phyloP scores from a whole-genome alignment of 2,888 invertebrate species.

The Ferrisia virgata region DNA sequence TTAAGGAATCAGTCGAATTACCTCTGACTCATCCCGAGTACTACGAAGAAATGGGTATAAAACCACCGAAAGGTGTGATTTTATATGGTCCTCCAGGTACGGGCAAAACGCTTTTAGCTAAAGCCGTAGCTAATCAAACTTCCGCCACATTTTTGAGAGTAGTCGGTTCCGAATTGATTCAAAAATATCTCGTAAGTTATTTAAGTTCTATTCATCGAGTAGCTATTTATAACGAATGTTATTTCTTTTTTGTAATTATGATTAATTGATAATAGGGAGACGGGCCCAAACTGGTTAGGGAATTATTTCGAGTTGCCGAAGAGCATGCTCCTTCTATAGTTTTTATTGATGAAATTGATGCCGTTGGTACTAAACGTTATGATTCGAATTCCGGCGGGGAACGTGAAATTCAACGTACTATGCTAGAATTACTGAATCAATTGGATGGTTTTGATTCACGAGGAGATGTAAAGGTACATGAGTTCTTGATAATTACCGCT shows the following conservation, averaged over 20 bases:
- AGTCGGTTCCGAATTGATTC: conserved; percentile 98
- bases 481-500: neutral
- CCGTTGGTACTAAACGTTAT: conserved; percentile 96
- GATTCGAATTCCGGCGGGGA: conserved; percentile 99
- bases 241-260: neutral
- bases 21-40: conserved; percentile 99
- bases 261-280: conserved; percentile 71
- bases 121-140: conserved; percentile 99
- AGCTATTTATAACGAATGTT: neutral
- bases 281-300: conserved; percentile 96
- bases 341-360: conserved; percentile 99
- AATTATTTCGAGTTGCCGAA: conserved; percentile 97
- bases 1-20: conserved; percentile 96
- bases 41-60: conserved; percentile 99
- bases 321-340: conserved; percentile 99
- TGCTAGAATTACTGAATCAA: conserved; percentile 98
- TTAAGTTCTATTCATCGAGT: neutral
- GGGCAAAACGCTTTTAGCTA: conserved; percentile 95
- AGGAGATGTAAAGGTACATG: conserved; percentile 86
- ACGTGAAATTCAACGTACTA: conserved; percentile 98
- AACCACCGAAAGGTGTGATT: conserved; percentile 98
- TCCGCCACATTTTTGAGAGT: conserved; percentile 98
- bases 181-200: conserved; percentile 84
- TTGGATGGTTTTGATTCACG: conserved; percentile 96
- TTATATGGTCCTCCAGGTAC: conserved; percentile 97